phyloP scores from a whole-genome alignment of 2,113 vertebrate species.

The Diadophis punctatus region DNA sequence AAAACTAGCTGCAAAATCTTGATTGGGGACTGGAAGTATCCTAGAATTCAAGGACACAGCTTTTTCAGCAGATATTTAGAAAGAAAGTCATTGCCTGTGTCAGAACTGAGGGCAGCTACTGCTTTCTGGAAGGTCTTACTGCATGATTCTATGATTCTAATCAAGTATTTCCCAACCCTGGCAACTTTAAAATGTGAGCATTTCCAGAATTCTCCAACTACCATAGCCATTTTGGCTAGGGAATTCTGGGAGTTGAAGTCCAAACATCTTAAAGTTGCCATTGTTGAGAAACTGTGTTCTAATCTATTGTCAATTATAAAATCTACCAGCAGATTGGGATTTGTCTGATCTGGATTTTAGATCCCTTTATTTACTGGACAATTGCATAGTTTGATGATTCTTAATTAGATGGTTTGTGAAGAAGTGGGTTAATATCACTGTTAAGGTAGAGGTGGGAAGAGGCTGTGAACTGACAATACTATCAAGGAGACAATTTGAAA shows the following conservation, averaged over 20 bases:
- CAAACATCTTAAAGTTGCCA: not conserved
- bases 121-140: not conserved
- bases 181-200: not conserved
- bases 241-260: not conserved
- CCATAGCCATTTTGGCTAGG: not conserved
- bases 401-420: not conserved
- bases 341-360: not conserved
- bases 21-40: not conserved
- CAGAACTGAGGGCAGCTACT: not conserved
- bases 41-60: not conserved
- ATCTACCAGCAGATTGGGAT: not conserved
- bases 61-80: not conserved
- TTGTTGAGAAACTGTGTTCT: not conserved
- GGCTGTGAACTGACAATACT: not conserved
- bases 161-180: not conserved
- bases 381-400: not conserved
- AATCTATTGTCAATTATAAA: not conserved
- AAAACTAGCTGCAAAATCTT: not conserved
- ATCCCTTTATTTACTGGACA: not conserved
- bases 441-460: not conserved
- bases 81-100: not conserved
- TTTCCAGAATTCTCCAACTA: not conserved
- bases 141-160: not conserved
- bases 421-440: not conserved
- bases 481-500: not conserved